Conservation (phyloP, 2,888 invertebrate genomes). For the Thera obeliscata region DNA sequence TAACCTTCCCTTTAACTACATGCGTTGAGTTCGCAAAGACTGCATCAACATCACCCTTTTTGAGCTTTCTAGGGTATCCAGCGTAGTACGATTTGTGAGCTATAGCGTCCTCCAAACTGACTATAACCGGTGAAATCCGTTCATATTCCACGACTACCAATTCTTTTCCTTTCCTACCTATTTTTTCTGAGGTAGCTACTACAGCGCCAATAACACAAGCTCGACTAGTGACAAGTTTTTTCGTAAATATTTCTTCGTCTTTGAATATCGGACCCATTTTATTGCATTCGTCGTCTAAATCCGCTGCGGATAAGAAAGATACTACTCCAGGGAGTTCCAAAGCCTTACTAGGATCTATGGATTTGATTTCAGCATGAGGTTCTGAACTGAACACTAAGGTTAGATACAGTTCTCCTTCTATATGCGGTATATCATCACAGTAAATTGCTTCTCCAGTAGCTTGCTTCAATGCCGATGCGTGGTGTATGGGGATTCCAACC, state of each 20-base stretch:
- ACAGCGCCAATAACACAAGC: slow-evolving; percentile 93
- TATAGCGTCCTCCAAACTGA: slow-evolving; percentile 95
- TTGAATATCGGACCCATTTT: slow-evolving; percentile 88
- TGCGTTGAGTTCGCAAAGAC: slow-evolving; percentile 87
- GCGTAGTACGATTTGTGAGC: slow-evolving; percentile 87
- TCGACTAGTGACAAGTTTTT: slow-evolving; percentile 88
- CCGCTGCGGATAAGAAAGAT: slow-evolving; percentile 89
- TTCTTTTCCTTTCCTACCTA: slow-evolving; percentile 91
- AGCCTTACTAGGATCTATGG: slow-evolving; percentile 90
- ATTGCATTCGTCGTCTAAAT: slow-evolving; percentile 88
- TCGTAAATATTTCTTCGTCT: slow-evolving; percentile 93
- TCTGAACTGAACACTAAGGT: slow-evolving; percentile 90
- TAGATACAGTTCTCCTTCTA: slow-evolving; percentile 90
- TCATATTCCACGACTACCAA: slow-evolving; percentile 91
- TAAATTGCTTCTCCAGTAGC: slow-evolving; percentile 96
- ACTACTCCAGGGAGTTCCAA: slow-evolving; percentile 90
- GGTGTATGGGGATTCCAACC: slow-evolving; percentile 91
- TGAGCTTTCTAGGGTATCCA: slow-evolving; percentile 80
- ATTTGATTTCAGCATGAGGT: slow-evolving; percentile 91
- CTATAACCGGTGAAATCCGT: slow-evolving; percentile 89
- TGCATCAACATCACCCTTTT: slow-evolving; percentile 87
- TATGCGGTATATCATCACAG: slow-evolving; percentile 92
- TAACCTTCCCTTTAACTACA: slow-evolving; percentile 87
- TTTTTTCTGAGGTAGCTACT: slow-evolving; percentile 89
- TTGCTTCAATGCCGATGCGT: slow-evolving; percentile 93